Evolutionary conservation across 1,140 invertebrate species (phyloP).

Genomic region (Ephestia elutella): DNA sequence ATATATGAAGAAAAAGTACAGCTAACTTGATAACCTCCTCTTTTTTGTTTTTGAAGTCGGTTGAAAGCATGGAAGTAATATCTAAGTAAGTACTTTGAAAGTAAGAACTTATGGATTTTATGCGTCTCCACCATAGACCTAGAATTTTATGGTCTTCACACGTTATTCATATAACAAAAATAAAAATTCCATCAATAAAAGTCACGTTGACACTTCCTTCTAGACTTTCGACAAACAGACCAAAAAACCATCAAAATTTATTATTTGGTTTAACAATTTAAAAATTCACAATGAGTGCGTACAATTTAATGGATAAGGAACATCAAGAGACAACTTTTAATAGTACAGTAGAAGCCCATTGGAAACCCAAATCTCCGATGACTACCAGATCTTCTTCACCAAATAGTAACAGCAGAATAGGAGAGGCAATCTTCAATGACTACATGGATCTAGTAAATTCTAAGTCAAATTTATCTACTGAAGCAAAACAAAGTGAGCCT

Average conservation of each 20-base stretch:
- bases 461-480: slow-evolving; percentile 41
- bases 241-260: slow-evolving; percentile 3
- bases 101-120: no score
- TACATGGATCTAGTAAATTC: slow-evolving; percentile 54
- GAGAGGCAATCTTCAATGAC: slow-evolving; percentile 49
- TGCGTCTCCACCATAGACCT: no score
- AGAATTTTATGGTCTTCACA: no score
- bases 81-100: no score
- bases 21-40: no score
- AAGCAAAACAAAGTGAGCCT: slow-evolving; percentile 39
- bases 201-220: slow-evolving; percentile 15
- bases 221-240: slow-evolving; percentile 20
- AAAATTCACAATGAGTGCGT: slow-evolving; percentile 47
- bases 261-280: neutral
- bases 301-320: slow-evolving; percentile 39
- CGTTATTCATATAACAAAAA: no score
- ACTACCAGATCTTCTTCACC: slow-evolving; percentile 37
- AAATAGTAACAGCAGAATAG: slow-evolving; percentile 28
- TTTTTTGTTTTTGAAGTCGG: no score
- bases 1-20: no score
- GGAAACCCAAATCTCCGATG: slow-evolving; percentile 31
- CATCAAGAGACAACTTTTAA: slow-evolving; percentile 35
- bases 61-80: no score
- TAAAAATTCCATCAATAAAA: no score
- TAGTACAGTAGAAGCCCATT: slow-evolving; percentile 32